Evolutionary conservation across 2,113 vertebrate species (phyloP).

Genomic region (Scomber colias): DNA sequence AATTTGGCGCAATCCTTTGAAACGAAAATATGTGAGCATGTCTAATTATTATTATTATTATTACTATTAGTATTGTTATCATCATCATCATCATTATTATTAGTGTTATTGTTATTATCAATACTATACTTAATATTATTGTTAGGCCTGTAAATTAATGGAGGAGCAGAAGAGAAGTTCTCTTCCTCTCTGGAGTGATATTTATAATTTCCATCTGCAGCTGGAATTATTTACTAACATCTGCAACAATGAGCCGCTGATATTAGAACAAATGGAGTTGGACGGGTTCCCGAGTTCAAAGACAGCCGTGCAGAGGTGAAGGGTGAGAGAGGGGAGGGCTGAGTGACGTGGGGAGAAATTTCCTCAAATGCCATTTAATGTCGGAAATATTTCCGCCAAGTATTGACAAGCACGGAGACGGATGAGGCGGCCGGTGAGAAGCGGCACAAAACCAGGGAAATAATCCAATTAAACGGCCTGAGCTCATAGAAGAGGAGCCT

Average conservation of each 20-base stretch:
- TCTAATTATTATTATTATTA: constrained; percentile 3
- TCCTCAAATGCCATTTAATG: constrained; percentile 81
- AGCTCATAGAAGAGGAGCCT: background rate
- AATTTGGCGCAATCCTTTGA: too few relatives aligned
- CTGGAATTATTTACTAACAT: background rate
- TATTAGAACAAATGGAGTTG: constrained; percentile 42
- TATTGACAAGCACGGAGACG: constrained; percentile 76
- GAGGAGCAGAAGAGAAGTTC: background rate
- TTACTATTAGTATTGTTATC: constrained; percentile 22
- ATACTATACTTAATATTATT: background rate
- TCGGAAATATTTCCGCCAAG: constrained; percentile 79
- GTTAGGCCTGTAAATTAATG: background rate
- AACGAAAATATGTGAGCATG: constrained; percentile 12
- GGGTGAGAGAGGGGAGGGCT: constrained; percentile 42
- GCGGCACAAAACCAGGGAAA: constrained; percentile 31
- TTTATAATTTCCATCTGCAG: background rate
- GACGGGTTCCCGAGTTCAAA: constrained; percentile 51
- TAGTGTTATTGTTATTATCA: background rate
- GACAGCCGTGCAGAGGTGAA: constrained; percentile 37
- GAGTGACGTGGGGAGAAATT: constrained; percentile 71
- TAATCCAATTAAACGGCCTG: constrained; percentile 58
- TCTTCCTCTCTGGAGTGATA: too few relatives aligned
- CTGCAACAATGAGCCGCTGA: constrained; percentile 11
- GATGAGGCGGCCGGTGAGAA: constrained; percentile 51
- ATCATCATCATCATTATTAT: constrained; percentile 11